Evolutionary conservation across 1,140 invertebrate species (phyloP).

Genomic region (Ctenoplectra terminalis): DNA sequence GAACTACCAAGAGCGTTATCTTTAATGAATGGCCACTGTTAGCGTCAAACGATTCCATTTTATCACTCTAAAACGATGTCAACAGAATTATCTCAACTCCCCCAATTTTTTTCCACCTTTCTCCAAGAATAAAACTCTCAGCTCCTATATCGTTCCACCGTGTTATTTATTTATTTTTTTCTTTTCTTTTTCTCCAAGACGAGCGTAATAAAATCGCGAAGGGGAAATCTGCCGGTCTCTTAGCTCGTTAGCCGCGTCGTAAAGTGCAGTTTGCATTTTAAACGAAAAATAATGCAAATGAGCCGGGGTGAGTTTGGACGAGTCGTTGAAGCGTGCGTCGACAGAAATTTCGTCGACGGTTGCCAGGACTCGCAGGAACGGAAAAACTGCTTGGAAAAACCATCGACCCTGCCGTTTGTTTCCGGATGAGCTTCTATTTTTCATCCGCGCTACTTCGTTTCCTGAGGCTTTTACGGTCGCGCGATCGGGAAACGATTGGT

Average conservation of each 20-base stretch:
- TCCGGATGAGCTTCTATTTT: background rate
- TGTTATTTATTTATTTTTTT: no score
- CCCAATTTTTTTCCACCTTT: background rate
- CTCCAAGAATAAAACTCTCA: no score
- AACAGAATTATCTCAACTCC: background rate
- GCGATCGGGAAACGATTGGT: no score
- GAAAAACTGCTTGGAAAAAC: background rate
- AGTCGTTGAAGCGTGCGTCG: background rate
- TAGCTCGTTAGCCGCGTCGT: constrained; percentile 30
- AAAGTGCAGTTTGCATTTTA: constrained; percentile 48
- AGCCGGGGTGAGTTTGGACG: background rate
- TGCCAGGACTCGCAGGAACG: no score
- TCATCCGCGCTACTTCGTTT: background rate
- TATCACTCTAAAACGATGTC: background rate
- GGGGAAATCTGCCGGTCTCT: constrained; percentile 30
- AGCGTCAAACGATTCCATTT: no score
- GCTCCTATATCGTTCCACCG: no score
- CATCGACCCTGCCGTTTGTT: background rate
- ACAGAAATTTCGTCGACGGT: background rate
- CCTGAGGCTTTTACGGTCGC: no score
- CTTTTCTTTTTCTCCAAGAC: background rate
- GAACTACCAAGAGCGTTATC: no score
- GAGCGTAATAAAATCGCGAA: constrained; percentile 23
- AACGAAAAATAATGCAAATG: constrained; percentile 53
- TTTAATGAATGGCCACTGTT: no score